Base-by-base conservation (phyloP, 2,888 invertebrate species). In the Erannis defoliaria region DNA sequence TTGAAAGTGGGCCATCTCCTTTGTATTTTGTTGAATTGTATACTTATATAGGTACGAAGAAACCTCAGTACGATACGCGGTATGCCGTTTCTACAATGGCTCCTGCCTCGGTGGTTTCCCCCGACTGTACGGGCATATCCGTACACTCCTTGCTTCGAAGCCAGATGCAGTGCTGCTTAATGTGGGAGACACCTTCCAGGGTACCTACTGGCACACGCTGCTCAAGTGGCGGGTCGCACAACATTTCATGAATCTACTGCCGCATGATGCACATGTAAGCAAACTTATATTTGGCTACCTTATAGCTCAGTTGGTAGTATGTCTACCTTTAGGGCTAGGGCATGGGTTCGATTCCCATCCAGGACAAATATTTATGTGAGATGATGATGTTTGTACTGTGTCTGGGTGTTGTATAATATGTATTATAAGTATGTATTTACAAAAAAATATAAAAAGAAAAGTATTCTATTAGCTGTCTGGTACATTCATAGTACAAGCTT, bases 141-240 rank as follows among this genome's bases (percentile, higher is more conserved):
- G 88, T 8, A 80, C 89, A 0, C 85, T 94, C 2, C 84, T 88
- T 35, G 72, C 81, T 1, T 78, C 86, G 67, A 94, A 95, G 65
- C 93, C 93, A 0, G 84, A 96, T 64, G 93, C 96, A 0, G 82
- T 98, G 18, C 94, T 97, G 33, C 84, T 98, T 56, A 97, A 97
- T 78, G 97, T 96, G 0, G 97, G 97, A 0, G 97, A 97, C 84
- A 96, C 96, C 79, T 98, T 95, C 81, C 97, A 97, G 80, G 97
- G 97, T 0, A 97, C 97, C 0, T 91, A 97, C n/a, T 97, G 97
- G 96, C 97, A 97, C 76, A 95, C 95, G 16, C 75, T 96, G 5
- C 94, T 95, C n/a, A 94, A 95, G 72, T 96, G 96, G 95, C 95
- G 95, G 69, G 94, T 96, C 0, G 96, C 96, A 0, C 95, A 96